These are phyloP conservation scores for Bhutanitis thaidina DNA, from an alignment of 2,888 invertebrate genomes.

Conservation along the genomic window DNA sequence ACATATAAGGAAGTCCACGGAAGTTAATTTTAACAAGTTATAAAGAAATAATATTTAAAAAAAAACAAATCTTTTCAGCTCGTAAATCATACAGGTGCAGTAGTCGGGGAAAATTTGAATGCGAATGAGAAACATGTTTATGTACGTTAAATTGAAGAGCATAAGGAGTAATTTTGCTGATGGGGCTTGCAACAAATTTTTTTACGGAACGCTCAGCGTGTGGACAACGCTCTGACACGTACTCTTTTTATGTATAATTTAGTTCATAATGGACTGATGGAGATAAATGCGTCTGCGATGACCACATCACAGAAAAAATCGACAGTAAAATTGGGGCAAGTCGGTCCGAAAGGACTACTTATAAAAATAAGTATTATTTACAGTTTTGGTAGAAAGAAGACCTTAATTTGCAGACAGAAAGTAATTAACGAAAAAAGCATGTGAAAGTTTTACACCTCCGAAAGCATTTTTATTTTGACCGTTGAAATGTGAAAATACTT, in stretches of 20 bases:
- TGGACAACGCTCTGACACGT: slow-evolving; percentile 18
- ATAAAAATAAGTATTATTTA: slow-evolving; percentile 43
- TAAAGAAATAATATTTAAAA: slow-evolving; percentile 8
- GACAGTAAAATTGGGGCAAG: slow-evolving; percentile 58
- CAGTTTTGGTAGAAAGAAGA: slow-evolving; percentile 34
- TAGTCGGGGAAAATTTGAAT: slow-evolving; percentile 6
- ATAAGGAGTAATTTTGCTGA: slow-evolving; percentile 10
- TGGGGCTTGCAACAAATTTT: slow-evolving; percentile 1
- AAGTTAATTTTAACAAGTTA: slow-evolving; percentile 14
- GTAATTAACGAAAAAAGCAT: slow-evolving; percentile 39
- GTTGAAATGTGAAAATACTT: not conserved
- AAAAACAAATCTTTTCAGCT: slow-evolving; percentile 9
- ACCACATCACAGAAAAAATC: slow-evolving; percentile 42
- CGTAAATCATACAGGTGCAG: slow-evolving; percentile 11
- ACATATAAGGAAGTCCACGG: slow-evolving; percentile 14
- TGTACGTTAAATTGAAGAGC: slow-evolving; percentile 3
- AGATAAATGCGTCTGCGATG: slow-evolving; percentile 58
- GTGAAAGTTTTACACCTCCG: slow-evolving; percentile 34
- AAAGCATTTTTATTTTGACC: not conserved
- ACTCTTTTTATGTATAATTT: slow-evolving; percentile 26
- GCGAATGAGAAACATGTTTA: slow-evolving; percentile 3
- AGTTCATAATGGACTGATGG: slow-evolving; percentile 44
- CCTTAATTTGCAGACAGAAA: slow-evolving; percentile 41
- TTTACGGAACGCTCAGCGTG: slow-evolving; percentile 20
- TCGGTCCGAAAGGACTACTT: slow-evolving; percentile 44